A percentile compares a stretch with the other conserved stretches of the same genome.
Evolutionary conservation across 2,888 invertebrate species (phyloP).

Genomic region (Biston stratarius): DNA sequence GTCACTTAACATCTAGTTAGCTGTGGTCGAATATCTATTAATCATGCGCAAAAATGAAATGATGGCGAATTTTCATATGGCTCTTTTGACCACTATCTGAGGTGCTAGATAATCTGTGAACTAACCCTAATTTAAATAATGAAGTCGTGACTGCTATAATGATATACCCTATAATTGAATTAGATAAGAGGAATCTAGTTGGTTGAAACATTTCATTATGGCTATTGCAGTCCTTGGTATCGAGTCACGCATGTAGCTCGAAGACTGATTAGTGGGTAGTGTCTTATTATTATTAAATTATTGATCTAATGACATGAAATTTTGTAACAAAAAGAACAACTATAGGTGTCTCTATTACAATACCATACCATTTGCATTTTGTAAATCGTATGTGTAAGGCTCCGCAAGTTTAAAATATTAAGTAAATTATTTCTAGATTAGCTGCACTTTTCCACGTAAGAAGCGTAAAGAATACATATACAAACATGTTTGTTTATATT

Average conservation of each 20-base stretch:
- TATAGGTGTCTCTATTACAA: too few relatives aligned
- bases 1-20: too few relatives aligned
- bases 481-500: too few relatives aligned
- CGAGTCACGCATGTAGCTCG: conserved; percentile 54
- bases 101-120: not conserved
- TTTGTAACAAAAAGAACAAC: not conserved
- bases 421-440: too few relatives aligned
- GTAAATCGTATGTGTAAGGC: too few relatives aligned
- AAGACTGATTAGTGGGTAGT: conserved; percentile 23
- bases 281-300: conserved; percentile 26
- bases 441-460: too few relatives aligned
- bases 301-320: conserved; percentile 21
- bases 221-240: conserved; percentile 69
- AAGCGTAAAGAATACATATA: too few relatives aligned
- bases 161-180: conserved; percentile 80
- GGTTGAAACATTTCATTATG: conserved; percentile 57
- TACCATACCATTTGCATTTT: not conserved
- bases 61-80: too few relatives aligned
- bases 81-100: too few relatives aligned
- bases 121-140: conserved; percentile 55
- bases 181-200: conserved; percentile 75
- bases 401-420: too few relatives aligned
- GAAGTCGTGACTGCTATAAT: conserved; percentile 76
- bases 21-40: too few relatives aligned
- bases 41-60: too few relatives aligned